Percentiles rank a stretch among this genome's conserved stretches.
These are phyloP conservation scores for Atta cephalotes DNA, from an alignment of 1,140 invertebrate genomes.

Conservation along the genomic window DNA sequence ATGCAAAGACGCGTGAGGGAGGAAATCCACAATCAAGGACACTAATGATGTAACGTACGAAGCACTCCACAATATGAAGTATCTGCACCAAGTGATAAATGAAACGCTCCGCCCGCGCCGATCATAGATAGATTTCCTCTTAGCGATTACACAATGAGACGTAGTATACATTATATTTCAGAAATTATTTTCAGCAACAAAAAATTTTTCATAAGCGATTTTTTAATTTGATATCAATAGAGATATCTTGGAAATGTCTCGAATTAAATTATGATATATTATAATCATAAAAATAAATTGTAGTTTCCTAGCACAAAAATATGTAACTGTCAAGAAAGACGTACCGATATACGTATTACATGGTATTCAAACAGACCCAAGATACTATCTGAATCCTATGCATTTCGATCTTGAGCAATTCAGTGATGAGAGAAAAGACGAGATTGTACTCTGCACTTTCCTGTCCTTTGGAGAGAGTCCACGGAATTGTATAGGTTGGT, in stretches of 20 bases:
- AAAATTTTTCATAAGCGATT: not conserved
- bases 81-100: constrained; percentile 74
- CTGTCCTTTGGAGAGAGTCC: constrained; percentile 80
- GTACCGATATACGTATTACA: constrained; percentile 73
- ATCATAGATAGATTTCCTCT: constrained; percentile 85
- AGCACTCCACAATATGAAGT: constrained; percentile 73
- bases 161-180: not conserved
- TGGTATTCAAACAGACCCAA: constrained; percentile 83
- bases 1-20: constrained; percentile 84
- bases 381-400: constrained; percentile 83
- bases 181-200: not conserved
- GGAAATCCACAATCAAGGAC: constrained; percentile 86
- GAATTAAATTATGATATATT: not conserved
- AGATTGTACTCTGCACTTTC: constrained; percentile 69
- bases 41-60: constrained; percentile 73
- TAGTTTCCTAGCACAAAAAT: constrained; percentile 82
- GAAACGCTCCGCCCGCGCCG: constrained; percentile 87
- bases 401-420: constrained; percentile 86
- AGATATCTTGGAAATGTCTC: no score
- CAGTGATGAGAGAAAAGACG: constrained; percentile 77
- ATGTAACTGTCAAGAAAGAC: constrained; percentile 79
- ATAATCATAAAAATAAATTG: not conserved
- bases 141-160: constrained; percentile 79
- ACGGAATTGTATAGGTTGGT: constrained; percentile 77
- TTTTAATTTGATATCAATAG: not conserved